Base-by-base conservation (phyloP, 1,140 invertebrate genomes). In the Anadara kagoshimensis region DNA sequence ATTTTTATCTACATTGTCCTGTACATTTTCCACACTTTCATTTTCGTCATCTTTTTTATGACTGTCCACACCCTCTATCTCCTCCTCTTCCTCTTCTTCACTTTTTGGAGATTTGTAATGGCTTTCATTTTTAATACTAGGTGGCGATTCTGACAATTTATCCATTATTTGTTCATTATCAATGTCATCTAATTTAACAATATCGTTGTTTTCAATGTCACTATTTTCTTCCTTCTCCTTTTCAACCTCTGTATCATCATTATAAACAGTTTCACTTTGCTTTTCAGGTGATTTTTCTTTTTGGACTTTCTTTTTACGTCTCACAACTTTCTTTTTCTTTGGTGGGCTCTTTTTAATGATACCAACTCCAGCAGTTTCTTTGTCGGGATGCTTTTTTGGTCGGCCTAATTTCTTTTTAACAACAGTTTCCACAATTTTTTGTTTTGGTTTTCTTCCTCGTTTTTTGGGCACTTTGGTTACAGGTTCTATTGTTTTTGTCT, bases 381-480 rank as follows among this genome's bases (percentile, higher is more conserved):
- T 59, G 36, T 59, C 43, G 29, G 26, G 57, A 47, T 26, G 61
- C 18, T 20, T 44, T 29, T 20, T n/a, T 11, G 10, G 63, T 18
- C 22, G 66, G 16, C 54, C 71, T 36, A 36, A 36, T 53, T 51
- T 53, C 1, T 29, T 22, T 11, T 53, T 64, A 41, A 51, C 62
- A 36, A 36, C 29, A 36, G 29, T 36, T 41, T 64, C 62, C 0
- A 22, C 16, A 36, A 51, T 22, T 36, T 18, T 20, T 51, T 53
- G 49, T 41, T 64, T 64, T 36, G 62, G 62, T 77, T 65, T 59
- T 20, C 26, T 43, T 24, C 77, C 75, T 66, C 75, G 36, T 66
- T 78, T 78, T 65, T 79, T 76, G 41, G 74, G 74, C 26, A 72
- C 56, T 64, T 79, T 78, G 7, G n/a, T 58, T 43, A 56, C 57